A percentile compares a stretch with the other conserved stretches of the same genome.
Conservation (phyloP, 2,888 invertebrate genomes). For the Sarcophaga variegata region DNA sequence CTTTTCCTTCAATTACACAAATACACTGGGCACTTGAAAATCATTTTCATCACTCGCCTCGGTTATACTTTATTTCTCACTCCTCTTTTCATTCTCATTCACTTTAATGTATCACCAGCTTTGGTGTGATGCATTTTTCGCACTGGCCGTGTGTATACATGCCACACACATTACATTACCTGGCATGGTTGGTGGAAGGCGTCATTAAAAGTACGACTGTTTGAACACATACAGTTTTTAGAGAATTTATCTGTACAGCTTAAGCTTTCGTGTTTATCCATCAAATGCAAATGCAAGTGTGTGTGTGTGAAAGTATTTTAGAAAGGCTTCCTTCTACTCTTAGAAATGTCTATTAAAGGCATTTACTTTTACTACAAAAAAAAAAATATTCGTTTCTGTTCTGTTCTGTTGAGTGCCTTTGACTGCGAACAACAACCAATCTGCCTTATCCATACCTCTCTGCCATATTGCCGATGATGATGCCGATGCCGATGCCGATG, state of each 20-base stretch:
- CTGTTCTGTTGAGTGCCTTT: conserved; percentile 54
- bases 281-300: neutral
- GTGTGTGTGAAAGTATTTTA: neutral
- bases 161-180: conserved; percentile 52
- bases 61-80: conserved; percentile 23
- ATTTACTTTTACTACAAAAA: conserved; percentile 51
- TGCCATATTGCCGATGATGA: neutral
- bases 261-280: neutral
- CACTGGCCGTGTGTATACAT: conserved; percentile 63
- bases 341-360: conserved; percentile 62
- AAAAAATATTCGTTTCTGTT: conserved; percentile 22
- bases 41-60: conserved; percentile 50
- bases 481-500: neutral
- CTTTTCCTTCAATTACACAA: conserved; percentile 71
- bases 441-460: neutral
- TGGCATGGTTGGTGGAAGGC: conserved; percentile 36
- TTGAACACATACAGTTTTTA: conserved; percentile 4
- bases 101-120: neutral
- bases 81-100: neutral
- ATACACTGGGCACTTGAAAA: conserved; percentile 60
- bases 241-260: neutral
- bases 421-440: conserved; percentile 26
- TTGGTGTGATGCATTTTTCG: conserved; percentile 54
- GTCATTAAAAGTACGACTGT: conserved; percentile 34
- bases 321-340: conserved; percentile 39